phyloP scores from a whole-genome alignment of 2,797 vertebrate genomes.

The Ambastaia sidthimunki region DNA sequence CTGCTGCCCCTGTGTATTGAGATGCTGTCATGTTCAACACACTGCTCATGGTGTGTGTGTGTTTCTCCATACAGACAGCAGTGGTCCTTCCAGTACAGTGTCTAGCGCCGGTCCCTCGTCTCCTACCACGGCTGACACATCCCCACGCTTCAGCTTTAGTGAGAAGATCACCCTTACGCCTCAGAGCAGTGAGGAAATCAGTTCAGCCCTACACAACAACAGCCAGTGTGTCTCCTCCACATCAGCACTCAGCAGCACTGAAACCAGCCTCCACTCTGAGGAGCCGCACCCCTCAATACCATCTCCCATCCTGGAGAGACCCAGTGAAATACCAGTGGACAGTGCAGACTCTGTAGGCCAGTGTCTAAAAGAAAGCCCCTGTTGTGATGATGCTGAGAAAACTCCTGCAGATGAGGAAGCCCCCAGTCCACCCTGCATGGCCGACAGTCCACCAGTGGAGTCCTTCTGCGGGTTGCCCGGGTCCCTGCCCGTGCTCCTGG shows the following conservation, averaged over 20 bases:
- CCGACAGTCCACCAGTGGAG: conserved; percentile 71
- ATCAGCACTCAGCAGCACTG: conserved; percentile 43
- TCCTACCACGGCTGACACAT: conserved; percentile 86
- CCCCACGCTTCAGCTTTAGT: conserved; percentile 88
- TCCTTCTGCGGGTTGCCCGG: conserved; percentile 70
- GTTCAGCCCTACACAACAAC: conserved; percentile 64
- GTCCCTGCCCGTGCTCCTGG: conserved; percentile 76
- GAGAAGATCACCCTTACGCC: conserved; percentile 84
- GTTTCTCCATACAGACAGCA: conserved; percentile 86
- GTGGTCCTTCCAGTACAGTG: conserved; percentile 93
- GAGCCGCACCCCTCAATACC: conserved; percentile 25
- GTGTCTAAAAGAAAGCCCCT: conserved; percentile 33
- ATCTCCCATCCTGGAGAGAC: conserved; percentile 29
- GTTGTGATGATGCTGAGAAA: neutral
- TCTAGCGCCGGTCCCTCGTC: conserved; percentile 96
- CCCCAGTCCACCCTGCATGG: conserved; percentile 60
- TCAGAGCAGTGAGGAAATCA: conserved; percentile 83
- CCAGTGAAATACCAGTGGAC: conserved; percentile 62
- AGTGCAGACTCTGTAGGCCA: conserved; percentile 37
- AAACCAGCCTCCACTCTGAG: conserved; percentile 37
- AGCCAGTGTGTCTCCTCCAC: conserved; percentile 49
- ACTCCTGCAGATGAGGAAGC: neutral
- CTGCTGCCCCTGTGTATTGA: neutral
- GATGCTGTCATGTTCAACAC: neutral
- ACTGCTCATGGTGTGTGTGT: conserved; percentile 19